Conservation (phyloP, 2,113 vertebrate genomes). For the Trinectes maculatus region DNA sequence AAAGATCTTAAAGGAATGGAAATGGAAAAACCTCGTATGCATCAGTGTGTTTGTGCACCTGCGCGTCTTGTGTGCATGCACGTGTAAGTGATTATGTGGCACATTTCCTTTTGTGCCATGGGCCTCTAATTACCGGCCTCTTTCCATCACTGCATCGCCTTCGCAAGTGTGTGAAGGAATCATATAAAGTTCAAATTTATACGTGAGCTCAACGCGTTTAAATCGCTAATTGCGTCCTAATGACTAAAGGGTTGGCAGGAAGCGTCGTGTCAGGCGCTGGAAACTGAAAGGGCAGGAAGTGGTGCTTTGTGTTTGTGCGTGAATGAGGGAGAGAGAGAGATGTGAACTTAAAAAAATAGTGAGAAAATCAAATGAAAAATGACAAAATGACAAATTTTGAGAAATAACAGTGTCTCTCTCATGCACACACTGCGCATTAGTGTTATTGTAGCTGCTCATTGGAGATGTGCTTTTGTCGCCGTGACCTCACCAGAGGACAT, state of each 20-base stretch:
- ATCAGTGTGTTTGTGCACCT: slow-evolving; percentile 23
- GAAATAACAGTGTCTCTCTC: too few relatives aligned
- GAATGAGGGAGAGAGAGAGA: slow-evolving; percentile 5
- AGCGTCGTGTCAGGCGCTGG: slow-evolving; percentile 37
- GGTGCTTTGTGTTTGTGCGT: slow-evolving; percentile 13
- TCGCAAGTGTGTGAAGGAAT: slow-evolving; percentile 49
- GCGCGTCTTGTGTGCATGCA: slow-evolving; percentile 31
- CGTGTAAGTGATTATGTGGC: slow-evolving; percentile 55
- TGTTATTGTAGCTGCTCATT: slow-evolving; percentile 36
- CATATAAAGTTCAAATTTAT: slow-evolving; percentile 68
- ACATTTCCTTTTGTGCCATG: slow-evolving; percentile 60
- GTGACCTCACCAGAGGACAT: slow-evolving; percentile 17
- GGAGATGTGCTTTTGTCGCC: slow-evolving; percentile 23
- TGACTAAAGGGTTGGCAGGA: slow-evolving; percentile 68
- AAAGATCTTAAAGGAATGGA: too few relatives aligned
- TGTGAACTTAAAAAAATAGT: too few relatives aligned
- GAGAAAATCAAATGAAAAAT: too few relatives aligned
- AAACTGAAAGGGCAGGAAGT: slow-evolving; percentile 59
- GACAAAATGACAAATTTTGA: too few relatives aligned
- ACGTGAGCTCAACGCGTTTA: slow-evolving; percentile 56
- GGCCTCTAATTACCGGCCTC: slow-evolving; percentile 58
- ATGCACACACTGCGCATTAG: too few relatives aligned
- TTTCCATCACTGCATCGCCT: slow-evolving; percentile 38
- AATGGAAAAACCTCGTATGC: too few relatives aligned
- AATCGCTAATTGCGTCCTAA: slow-evolving; percentile 66